Percentiles rank a stretch among this genome's conserved stretches.
phyloP scores from a whole-genome alignment of 2,113 vertebrate genomes.

The Gambusia holbrooki region DNA sequence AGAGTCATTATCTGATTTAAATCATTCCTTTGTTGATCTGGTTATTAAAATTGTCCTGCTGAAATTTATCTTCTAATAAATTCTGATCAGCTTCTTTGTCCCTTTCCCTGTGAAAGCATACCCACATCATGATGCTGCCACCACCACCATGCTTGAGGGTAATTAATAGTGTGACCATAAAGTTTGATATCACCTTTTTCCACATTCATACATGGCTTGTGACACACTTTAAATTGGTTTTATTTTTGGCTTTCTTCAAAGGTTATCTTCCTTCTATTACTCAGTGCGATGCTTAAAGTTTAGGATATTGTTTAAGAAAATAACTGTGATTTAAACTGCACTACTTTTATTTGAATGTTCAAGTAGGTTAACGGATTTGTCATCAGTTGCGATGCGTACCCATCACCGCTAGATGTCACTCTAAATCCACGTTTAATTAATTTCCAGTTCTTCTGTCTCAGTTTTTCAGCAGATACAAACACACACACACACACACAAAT shows the following conservation, averaged over 20 bases:
- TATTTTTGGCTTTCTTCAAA: background rate
- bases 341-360: background rate
- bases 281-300: too few species aligned
- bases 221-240: background rate
- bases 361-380: background rate
- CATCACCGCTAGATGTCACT: slow-evolving; percentile 61
- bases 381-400: slow-evolving; percentile 26
- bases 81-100: background rate
- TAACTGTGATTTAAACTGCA: background rate
- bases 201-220: background rate
- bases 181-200: background rate
- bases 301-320: background rate
- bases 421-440: slow-evolving; percentile 39
- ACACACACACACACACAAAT: background rate
- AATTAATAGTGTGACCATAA: background rate
- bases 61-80: background rate
- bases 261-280: background rate
- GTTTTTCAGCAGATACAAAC: background rate
- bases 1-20: too few species aligned
- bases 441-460: background rate
- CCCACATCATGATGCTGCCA: background rate
- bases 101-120: background rate
- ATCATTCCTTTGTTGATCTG: too few species aligned
- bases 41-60: background rate
- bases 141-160: too few species aligned